Base-by-base conservation (phyloP, 2,888 invertebrate species). In the Mimumesa dahlbomi region DNA sequence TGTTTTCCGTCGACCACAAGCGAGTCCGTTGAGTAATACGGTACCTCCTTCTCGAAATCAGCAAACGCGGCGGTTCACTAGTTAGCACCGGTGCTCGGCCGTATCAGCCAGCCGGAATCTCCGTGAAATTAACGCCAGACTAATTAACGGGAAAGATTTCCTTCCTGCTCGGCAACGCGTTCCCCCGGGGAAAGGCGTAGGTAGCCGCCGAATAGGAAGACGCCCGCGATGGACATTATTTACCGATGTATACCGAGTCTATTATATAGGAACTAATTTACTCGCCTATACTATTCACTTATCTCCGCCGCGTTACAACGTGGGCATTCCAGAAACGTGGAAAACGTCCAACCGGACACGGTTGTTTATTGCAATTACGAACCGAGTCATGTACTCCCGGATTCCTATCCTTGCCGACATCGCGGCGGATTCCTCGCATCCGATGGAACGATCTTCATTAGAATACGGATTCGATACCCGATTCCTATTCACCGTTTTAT, bases 121-220 rank as follows among this genome's bases (percentile, higher is more conserved):
- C 57, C 71, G 56, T 64, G 56, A 75, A 75, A 75, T 75, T 67
- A 77, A 72, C 61, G 50, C 54, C 53, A 22, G 46, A 67, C 59
- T 72, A 78, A 78, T 78, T 78, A 78, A 70, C 53, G 64, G 62
- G 63, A 64, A 46, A 70, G 57, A 38, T 63, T 72, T 75, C 58
- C 58, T 45, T 53, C 49, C 22, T 25, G 14, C 25, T 6, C 45
- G 42, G 52, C 25, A 38, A 25, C 40, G 25, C 52, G 25, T 50
- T 42, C 38, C 11, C 25, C 48, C 57, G n/a, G n/a, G n/a, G 50
- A 53, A 61, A 65, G 50, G 43, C 56, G 53, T 19, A 54, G n/a
- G n/a, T n/a, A n/a, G n/a, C n/a, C 56, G 36, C 40, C 57, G 34
- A 59, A 61, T 57, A 56, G 62, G 16, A 48, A 38, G 50, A 46